Conservation (phyloP, 2,888 invertebrate species). For the Tridacna crocea region DNA sequence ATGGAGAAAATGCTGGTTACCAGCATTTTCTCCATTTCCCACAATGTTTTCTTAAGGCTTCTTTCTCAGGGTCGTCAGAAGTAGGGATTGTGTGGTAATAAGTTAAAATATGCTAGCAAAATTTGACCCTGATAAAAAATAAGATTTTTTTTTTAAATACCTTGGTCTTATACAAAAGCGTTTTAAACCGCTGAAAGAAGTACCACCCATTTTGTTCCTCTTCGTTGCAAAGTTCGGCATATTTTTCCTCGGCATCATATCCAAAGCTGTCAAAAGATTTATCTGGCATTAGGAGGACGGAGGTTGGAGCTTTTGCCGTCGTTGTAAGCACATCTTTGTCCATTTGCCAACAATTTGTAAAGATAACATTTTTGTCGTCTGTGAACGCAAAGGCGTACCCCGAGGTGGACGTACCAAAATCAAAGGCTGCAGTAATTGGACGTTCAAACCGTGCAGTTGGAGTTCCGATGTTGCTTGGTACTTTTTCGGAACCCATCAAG, state of each 20-base stretch:
- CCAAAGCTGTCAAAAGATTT: slow-evolving; percentile 21
- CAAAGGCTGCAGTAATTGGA: slow-evolving; percentile 23
- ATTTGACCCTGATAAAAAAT: no score
- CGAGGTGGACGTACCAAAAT: slow-evolving; percentile 24
- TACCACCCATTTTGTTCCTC: slow-evolving; percentile 25
- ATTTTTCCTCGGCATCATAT: slow-evolving; percentile 27
- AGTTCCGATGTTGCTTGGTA: no score
- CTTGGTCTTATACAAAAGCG: slow-evolving; percentile 16
- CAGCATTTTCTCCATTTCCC: no score
- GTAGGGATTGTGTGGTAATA: no score
- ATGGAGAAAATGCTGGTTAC: no score
- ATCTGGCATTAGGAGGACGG: slow-evolving; percentile 25
- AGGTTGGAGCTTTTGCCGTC: slow-evolving; percentile 27
- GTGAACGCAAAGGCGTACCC: slow-evolving; percentile 25
- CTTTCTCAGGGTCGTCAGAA: no score
- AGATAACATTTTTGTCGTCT: slow-evolving; percentile 6
- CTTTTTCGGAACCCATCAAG: no score
- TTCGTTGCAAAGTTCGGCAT: slow-evolving; percentile 14
- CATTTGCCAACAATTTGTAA: slow-evolving; percentile 15
- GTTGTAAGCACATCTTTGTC: slow-evolving; percentile 4
- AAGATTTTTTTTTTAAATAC: slow-evolving; percentile 16
- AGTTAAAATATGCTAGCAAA: no score
- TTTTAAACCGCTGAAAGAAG: slow-evolving; percentile 24
- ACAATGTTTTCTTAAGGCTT: no score
- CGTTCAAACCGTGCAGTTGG: neutral